phyloP scores from a whole-genome alignment of 2,113 vertebrate species.

The Collichthys lucidus region DNA sequence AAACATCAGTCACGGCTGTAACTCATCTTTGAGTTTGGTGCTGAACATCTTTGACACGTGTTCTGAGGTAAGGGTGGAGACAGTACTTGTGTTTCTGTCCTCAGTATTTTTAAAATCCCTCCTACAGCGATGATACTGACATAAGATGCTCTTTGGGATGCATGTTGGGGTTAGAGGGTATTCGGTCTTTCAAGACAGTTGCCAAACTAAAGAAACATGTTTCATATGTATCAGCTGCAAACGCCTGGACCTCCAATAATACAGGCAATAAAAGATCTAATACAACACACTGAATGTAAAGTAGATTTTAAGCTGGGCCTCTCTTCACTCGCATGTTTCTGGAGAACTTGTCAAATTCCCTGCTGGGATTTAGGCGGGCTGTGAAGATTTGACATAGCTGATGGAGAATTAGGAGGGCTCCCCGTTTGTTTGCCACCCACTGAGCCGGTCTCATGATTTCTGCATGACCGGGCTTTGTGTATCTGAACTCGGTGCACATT shows the following conservation, averaged over 20 bases:
- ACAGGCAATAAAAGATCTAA: not conserved
- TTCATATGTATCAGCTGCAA: too few relatives aligned
- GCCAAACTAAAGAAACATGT: too few relatives aligned
- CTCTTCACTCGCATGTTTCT: not conserved
- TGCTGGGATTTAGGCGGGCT: constrained; percentile 61
- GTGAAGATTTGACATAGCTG: constrained; percentile 62
- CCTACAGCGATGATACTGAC: too few relatives aligned
- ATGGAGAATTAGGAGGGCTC: constrained; percentile 62
- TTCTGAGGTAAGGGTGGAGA: too few relatives aligned
- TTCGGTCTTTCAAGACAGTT: too few relatives aligned
- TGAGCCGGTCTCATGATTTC: constrained; percentile 79
- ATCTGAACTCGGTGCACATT: constrained; percentile 50
- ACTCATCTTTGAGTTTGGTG: not conserved
- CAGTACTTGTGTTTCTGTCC: too few relatives aligned
- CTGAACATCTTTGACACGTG: not conserved
- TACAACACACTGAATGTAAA: not conserved
- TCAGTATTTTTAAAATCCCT: too few relatives aligned
- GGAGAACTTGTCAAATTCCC: constrained; percentile 56
- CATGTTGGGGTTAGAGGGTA: not conserved
- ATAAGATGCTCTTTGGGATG: not conserved
- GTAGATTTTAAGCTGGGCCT: constrained; percentile 11
- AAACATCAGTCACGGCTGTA: not conserved
- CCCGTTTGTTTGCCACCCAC: constrained; percentile 76
- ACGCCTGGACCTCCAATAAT: not conserved
- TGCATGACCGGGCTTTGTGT: constrained; percentile 81